Evolutionary conservation across 2,888 invertebrate species (phyloP), one percentile per base, ranked within the genome.

Genomic region (Anagyrus pseudococci): DNA sequence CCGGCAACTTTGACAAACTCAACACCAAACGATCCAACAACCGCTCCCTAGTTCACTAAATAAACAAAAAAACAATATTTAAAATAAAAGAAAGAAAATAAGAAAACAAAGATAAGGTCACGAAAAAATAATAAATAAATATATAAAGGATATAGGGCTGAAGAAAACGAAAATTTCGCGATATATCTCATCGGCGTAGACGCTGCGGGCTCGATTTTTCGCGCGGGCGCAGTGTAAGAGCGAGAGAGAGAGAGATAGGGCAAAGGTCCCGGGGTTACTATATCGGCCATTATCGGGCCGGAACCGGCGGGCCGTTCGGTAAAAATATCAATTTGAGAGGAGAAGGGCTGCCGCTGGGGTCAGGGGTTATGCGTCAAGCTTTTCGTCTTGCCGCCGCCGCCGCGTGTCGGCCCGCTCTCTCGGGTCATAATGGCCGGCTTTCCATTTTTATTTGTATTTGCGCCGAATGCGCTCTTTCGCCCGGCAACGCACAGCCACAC

Each of bases 361-460:
- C 33, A 15, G 2, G 33, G 33, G 33, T 37, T 76, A 77, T 78
- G 75, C 74, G 74, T 79, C 79, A 79, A 76, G 72, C 79, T 79
- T 79, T 77, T 71, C 76, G 72, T 68, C 72, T 58, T 37, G 44
- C 26, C 55, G 47, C 48, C 10, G 10, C 33, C 33, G 10, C 33
- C 15, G 4, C n/a, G n/a, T n/a, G 33, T 37, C 33, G 33, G 33
- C 10, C 33, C 33, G 6, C 29, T 29, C 29, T 10, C 29, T 10
- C 29, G 23, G 66, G 68, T 75, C 72, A 77, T 79, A 75, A 79
- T 79, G 74, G 75, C 73, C 77, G 73, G 79, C 79, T 79, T 79
- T 79, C 78, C 76, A 79, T 79, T 78, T 79, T 78, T 77, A 79
- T 78, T 78, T 79, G 72, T 75, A 76, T 77, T 78, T 77, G 47